Conservation (phyloP, 2,797 vertebrate species). For the Coendou prehensilis region DNA sequence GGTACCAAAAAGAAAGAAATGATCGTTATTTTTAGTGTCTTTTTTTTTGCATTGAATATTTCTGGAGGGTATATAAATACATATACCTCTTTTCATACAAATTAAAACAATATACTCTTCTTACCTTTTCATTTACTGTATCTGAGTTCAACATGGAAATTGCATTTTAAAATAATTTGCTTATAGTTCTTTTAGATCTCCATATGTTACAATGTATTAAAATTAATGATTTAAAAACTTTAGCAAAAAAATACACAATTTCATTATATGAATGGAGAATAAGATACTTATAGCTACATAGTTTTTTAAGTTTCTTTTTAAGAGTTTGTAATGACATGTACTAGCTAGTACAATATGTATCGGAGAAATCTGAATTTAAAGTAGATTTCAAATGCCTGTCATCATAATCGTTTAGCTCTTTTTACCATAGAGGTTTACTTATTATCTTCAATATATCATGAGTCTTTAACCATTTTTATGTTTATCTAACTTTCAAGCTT, state of each 20-base stretch:
- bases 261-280: slow-evolving; percentile 51
- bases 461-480: slow-evolving; percentile 56
- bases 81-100: slow-evolving; percentile 8
- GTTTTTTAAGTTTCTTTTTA: slow-evolving; percentile 44
- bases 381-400: slow-evolving; percentile 20
- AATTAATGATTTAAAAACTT: slow-evolving; percentile 35
- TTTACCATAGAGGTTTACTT: slow-evolving; percentile 32
- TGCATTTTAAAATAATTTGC: slow-evolving; percentile 40
- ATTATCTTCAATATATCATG: background rate
- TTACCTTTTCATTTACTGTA: slow-evolving; percentile 42
- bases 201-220: slow-evolving; percentile 43
- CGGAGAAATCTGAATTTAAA: slow-evolving; percentile 35
- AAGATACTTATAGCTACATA: slow-evolving; percentile 7
- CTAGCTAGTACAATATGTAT: background rate
- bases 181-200: slow-evolving; percentile 41
- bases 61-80: slow-evolving; percentile 35
- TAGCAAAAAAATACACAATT: slow-evolving; percentile 47
- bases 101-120: background rate
- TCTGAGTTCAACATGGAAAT: slow-evolving; percentile 34
- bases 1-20: background rate
- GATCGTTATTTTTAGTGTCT: slow-evolving; percentile 21
- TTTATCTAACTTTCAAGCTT: slow-evolving; percentile 45
- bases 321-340: slow-evolving; percentile 34
- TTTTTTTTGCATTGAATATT: slow-evolving; percentile 18
- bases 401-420: background rate